A percentile compares a stretch with the other conserved stretches of the same genome.
phyloP scores from a whole-genome alignment of 1,140 invertebrate genomes.

The Aphaenogaster ashmeadi region DNA sequence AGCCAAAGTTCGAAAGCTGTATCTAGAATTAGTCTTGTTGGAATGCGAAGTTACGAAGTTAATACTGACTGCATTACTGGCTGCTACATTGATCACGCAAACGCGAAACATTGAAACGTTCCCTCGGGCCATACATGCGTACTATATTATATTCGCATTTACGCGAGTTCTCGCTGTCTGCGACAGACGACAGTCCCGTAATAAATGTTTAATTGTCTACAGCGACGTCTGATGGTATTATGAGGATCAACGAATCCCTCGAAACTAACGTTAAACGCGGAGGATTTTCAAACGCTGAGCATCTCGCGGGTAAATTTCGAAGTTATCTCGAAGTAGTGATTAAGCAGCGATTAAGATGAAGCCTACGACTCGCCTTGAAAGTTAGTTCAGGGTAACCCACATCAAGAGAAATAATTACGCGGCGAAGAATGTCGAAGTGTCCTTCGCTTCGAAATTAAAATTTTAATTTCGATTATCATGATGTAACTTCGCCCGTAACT shows the following conservation, averaged over 20 bases:
- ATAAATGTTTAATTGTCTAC: conserved; percentile 26
- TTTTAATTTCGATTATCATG: conserved; percentile 31
- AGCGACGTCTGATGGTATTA: not conserved
- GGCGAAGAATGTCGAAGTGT: not conserved
- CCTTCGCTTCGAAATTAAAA: conserved; percentile 30
- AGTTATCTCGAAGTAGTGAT: not conserved
- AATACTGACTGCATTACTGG: not conserved
- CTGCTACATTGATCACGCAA: not conserved
- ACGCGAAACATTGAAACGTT: not conserved
- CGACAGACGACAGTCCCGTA: not conserved
- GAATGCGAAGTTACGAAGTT: conserved; percentile 15
- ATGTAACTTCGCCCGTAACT: conserved; percentile 9
- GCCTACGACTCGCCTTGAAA: conserved; percentile 18
- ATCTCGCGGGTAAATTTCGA: conserved; percentile 4
- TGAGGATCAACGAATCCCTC: not conserved
- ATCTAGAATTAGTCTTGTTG: conserved; percentile 8
- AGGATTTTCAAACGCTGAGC: not conserved
- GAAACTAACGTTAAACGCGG: not conserved
- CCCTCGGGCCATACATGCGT: not conserved
- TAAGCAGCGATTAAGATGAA: conserved; percentile 17
- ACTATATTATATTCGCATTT: not conserved
- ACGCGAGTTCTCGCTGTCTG: not conserved
- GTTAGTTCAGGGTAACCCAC: conserved; percentile 5
- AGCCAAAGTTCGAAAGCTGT: conserved; percentile 19
- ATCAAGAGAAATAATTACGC: conserved; percentile 21